Percentiles rank a stretch among this genome's conserved stretches.
Evolutionary conservation across 2,888 invertebrate genomes (phyloP).

Genomic region (Trichopoda pennipes): DNA sequence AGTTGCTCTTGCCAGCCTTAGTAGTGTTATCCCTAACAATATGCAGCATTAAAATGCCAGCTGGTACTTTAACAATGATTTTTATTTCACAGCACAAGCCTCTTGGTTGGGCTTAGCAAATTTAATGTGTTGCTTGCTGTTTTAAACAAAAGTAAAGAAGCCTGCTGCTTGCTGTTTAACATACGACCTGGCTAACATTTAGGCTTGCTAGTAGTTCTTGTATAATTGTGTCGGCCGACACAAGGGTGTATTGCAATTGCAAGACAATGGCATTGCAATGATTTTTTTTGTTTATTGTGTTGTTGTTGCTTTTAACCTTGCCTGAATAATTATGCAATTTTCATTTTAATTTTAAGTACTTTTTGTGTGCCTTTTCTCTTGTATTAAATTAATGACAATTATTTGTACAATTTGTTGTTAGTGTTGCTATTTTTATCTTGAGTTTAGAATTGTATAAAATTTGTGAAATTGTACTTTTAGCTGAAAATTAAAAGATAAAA

Average conservation of each 20-base stretch:
- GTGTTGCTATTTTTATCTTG: background rate
- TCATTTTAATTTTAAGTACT: slow-evolving; percentile 64
- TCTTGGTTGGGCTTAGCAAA: slow-evolving; percentile 20
- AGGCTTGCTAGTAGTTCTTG: background rate
- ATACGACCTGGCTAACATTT: background rate
- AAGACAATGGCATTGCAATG: background rate
- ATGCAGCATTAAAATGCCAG: slow-evolving; percentile 36
- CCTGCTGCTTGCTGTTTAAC: background rate
- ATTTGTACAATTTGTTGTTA: slow-evolving; percentile 10
- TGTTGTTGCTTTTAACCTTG: slow-evolving; percentile 36
- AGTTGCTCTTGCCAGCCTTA: background rate
- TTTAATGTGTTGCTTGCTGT: slow-evolving; percentile 22
- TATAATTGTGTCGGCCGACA: background rate
- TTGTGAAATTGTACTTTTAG: slow-evolving; percentile 14
- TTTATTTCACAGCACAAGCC: background rate
- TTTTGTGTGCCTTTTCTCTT: slow-evolving; percentile 28
- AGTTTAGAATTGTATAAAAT: slow-evolving; percentile 8
- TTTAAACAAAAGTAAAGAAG: background rate
- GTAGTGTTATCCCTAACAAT: background rate
- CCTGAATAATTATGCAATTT: slow-evolving; percentile 67
- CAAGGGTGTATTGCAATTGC: background rate
- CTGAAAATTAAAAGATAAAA: background rate
- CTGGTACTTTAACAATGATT: slow-evolving; percentile 1
- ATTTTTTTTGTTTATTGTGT: background rate
- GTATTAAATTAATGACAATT: slow-evolving; percentile 44